A percentile compares a stretch with the other conserved stretches of the same genome.
Evolutionary conservation across 35 echinoderm and acorn worm species (phyloP).

Genomic region (Eucidaris tribuloides): DNA sequence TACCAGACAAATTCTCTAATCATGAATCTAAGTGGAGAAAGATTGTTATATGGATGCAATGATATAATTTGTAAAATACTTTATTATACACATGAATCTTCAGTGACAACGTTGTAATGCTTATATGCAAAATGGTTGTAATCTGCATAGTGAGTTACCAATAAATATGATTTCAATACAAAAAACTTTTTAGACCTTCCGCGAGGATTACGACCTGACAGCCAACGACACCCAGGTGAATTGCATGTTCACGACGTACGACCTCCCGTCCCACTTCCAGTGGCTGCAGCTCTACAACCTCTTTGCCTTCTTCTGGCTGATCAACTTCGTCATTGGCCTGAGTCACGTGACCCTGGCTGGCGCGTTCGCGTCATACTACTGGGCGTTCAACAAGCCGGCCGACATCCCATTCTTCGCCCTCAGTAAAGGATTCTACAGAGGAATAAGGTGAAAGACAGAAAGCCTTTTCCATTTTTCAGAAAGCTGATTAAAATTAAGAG

Average conservation of each 20-base stretch:
- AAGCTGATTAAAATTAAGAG: too few relatives aligned
- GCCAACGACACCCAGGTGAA: slow-evolving; percentile 1
- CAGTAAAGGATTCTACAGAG: slow-evolving; percentile 46
- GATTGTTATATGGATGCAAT: too few relatives aligned
- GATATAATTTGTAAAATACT: too few relatives aligned
- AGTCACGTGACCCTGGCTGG: slow-evolving; percentile 85
- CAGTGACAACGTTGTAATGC: too few relatives aligned
- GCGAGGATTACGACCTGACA: slow-evolving; percentile 12
- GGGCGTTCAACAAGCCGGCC: slow-evolving; percentile 81
- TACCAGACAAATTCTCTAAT: too few relatives aligned
- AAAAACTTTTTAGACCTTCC: too few relatives aligned
- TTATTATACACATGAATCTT: too few relatives aligned
- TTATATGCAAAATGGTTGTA: too few relatives aligned
- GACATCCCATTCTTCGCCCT: slow-evolving; percentile 82
- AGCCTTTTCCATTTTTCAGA: too few relatives aligned
- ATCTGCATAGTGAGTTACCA: too few relatives aligned
- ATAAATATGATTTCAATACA: too few relatives aligned
- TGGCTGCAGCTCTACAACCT: slow-evolving; percentile 91
- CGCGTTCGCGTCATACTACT: slow-evolving; percentile 96
- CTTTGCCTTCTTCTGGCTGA: slow-evolving; percentile 89
- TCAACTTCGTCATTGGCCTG: slow-evolving; percentile 79
- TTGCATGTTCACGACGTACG: slow-evolving; percentile 73
- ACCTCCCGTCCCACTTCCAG: slow-evolving; percentile 46
- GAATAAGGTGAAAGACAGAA: slow-evolving; percentile 85
- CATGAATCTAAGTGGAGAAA: too few relatives aligned